A percentile compares a stretch with the other conserved stretches of the same genome.
Evolutionary conservation across 37 sponge, comb jelly and placozoan genomes (phyloP).

Genomic region (Agelas oroides): DNA sequence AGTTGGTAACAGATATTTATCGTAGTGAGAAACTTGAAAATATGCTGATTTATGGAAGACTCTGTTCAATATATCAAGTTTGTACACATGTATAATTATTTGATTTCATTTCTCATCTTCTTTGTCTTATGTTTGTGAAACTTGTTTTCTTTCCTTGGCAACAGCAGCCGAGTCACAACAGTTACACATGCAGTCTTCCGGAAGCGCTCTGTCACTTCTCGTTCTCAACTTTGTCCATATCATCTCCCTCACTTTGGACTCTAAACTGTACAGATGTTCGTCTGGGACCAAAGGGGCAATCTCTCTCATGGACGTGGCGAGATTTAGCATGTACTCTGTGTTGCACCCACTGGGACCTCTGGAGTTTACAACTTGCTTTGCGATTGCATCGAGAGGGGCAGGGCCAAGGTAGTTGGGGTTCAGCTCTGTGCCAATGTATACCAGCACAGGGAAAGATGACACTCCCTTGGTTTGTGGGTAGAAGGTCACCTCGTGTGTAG

Average conservation of each 20-base stretch:
- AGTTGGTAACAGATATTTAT: no score
- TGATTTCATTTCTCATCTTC: no score
- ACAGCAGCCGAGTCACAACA: no score
- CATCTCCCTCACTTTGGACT: constrained; percentile 61
- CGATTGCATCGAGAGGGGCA: constrained; percentile 65
- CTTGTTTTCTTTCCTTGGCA: no score
- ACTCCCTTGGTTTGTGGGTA: constrained; percentile 38
- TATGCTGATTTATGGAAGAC: no score
- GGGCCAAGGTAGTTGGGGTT: constrained; percentile 89
- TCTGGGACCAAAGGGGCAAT: constrained; percentile 54
- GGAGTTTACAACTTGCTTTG: constrained; percentile 71
- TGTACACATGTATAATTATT: no score
- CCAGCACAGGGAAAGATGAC: constrained; percentile 57
- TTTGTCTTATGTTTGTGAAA: no score
- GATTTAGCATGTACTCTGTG: constrained; percentile 84
- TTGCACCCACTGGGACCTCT: constrained; percentile 89
- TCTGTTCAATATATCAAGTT: no score
- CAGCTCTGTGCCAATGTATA: constrained; percentile 84
- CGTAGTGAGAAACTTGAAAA: no score
- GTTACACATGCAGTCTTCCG: no score
- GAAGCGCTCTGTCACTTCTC: no score
- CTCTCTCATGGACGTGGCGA: constrained; percentile 77
- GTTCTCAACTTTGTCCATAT: neutral
- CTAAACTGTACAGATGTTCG: constrained; percentile 72
- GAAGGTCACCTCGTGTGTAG: constrained; percentile 64